Conservation (phyloP, 2,113 vertebrate species). For the Macquaria ambigua region DNA sequence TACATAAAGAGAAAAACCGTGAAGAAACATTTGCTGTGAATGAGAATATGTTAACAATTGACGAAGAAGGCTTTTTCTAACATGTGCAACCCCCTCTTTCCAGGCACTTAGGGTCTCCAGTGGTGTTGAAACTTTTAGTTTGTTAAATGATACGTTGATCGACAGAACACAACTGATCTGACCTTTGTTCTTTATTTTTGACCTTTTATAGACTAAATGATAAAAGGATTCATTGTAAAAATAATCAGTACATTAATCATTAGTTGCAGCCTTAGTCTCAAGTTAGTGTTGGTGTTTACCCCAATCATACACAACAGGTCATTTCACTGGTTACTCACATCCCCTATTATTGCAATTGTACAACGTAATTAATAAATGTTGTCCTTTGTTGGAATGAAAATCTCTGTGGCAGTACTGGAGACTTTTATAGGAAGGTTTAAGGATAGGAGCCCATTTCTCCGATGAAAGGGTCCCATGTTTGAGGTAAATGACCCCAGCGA, state of each 20-base stretch:
- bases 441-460: background rate
- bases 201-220: background rate
- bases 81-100: background rate
- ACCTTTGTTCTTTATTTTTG: background rate
- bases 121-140: background rate
- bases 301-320: background rate
- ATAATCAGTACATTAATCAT: no score
- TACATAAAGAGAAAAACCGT: background rate
- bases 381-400: background rate
- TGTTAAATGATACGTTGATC: background rate
- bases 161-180: background rate
- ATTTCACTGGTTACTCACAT: background rate
- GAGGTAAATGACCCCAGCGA: conserved; percentile 12
- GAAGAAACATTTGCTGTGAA: background rate
- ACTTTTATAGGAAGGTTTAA: background rate
- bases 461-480: background rate
- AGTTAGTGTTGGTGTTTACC: background rate
- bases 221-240: no score
- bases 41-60: no score
- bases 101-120: background rate
- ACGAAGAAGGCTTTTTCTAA: background rate
- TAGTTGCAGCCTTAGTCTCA: background rate
- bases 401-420: background rate
- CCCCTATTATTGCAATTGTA: background rate
- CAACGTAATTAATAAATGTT: background rate